Evolutionary conservation across 2,888 invertebrate species (phyloP).

Genomic region (Agonopterix alstromeriana): DNA sequence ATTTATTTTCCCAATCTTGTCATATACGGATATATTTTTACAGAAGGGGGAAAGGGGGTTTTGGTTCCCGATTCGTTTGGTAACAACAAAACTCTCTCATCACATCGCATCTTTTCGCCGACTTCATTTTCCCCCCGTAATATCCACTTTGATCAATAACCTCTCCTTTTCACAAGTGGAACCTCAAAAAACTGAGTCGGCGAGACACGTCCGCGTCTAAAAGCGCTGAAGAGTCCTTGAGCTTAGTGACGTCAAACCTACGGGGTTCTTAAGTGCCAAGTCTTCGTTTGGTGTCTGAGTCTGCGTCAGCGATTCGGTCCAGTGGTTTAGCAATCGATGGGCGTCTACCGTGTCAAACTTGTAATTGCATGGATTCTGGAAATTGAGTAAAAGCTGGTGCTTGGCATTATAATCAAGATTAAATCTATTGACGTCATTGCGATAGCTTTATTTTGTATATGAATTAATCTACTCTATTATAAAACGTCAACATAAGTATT

Average conservation of each 20-base stretch:
- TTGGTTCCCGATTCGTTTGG: too few relatives aligned
- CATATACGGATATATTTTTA: too few relatives aligned
- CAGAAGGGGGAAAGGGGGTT: too few relatives aligned
- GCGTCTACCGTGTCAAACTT: constrained; percentile 26
- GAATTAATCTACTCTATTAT: too few relatives aligned
- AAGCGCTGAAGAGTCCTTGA: constrained; percentile 31
- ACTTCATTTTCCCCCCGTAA: neutral
- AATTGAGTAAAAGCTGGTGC: too few relatives aligned
- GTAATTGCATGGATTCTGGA: too few relatives aligned
- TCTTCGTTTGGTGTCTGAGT: constrained; percentile 47
- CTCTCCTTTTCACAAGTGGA: constrained; percentile 19
- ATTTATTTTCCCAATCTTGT: too few relatives aligned
- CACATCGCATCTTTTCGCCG: neutral
- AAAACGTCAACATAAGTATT: too few relatives aligned
- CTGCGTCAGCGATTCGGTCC: constrained; percentile 53
- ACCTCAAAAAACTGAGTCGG: constrained; percentile 41
- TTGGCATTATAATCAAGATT: too few relatives aligned
- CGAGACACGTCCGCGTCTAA: constrained; percentile 32
- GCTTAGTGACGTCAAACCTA: constrained; percentile 41
- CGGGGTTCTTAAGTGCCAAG: constrained; percentile 33
- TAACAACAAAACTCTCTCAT: too few relatives aligned
- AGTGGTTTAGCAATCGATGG: constrained; percentile 35
- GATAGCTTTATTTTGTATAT: too few relatives aligned
- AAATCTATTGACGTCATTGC: too few relatives aligned
- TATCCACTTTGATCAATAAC: constrained; percentile 50